Evolutionary conservation across 2,113 vertebrate genomes (phyloP), one percentile per base, ranked within the genome.

Genomic region (Rhabdomys dilectus): DNA sequence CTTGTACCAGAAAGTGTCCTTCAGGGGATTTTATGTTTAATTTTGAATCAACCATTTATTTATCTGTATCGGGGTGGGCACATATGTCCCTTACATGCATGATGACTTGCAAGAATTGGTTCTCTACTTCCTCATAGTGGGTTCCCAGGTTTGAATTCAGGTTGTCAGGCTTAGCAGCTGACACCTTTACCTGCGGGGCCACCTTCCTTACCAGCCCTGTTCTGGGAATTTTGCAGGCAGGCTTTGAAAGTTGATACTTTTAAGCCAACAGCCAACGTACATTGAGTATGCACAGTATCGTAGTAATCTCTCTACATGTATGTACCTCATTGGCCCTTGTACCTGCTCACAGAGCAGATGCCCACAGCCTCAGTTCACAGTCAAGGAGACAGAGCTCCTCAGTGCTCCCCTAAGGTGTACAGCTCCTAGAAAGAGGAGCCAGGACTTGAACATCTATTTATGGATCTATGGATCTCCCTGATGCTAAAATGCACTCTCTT

Each of bases 1-100:
- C 77, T 77, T 95, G 56, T 68, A 80, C 42, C 93, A 96, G 58
- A 98, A 96, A 96, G 85, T 70, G 9, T 58, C 66, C 84, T 42
- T 8, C 53, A 89, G 62, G 51, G 80, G 3, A 76, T 93, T 96
- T 96, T 76, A 8, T 58, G 48, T 66, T 84, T 84, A 39, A 48
- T 45, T 86, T 66, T 66, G 45, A 66, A 62, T 42, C 58, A 62
- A 8, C 45, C 39, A 6, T 86, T 34, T 66, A 66, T 68, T 66
- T 48, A 34, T 45, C 26, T 6, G 9, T 17, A 11, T 29, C 4
- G 62, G 60, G 5, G 17, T 7, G 2, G 42, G 42, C 17, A 66
- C 4, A 68, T 17, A 19, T 16, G 3, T 48, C 17, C 42, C 60
- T 48, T 42, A 62, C 39, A 34, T 21, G 13, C 81, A 86, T 48